Evolutionary conservation across 2,113 vertebrate genomes (phyloP).

Genomic region (Sceloporus undulatus): DNA sequence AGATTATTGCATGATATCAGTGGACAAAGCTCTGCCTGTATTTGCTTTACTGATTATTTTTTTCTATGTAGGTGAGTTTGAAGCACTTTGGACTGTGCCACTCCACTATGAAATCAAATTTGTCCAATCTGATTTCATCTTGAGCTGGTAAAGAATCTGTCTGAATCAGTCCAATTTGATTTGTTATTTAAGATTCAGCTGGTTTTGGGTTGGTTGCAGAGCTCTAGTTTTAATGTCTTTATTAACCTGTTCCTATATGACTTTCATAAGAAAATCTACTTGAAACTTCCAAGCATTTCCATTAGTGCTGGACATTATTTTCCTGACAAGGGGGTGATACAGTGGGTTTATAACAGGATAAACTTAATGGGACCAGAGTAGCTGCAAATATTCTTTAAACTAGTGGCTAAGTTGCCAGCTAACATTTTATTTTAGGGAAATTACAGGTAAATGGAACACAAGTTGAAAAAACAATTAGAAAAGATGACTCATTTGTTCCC

Average conservation of each 20-base stretch:
- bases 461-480: background rate
- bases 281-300: background rate
- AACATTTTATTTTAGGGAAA: background rate
- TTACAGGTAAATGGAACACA: background rate
- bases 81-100: too few relatives aligned
- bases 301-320: background rate
- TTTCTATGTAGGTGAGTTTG: too few relatives aligned
- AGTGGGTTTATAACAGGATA: background rate
- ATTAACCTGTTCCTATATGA: background rate
- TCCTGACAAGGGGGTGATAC: background rate
- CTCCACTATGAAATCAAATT: too few relatives aligned
- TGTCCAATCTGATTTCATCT: too few relatives aligned
- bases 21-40: too few relatives aligned
- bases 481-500: background rate
- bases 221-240: background rate
- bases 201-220: too few relatives aligned
- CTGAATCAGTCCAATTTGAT: too few relatives aligned
- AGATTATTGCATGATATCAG: too few relatives aligned
- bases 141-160: too few relatives aligned
- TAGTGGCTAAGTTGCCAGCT: background rate
- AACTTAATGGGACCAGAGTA: background rate
- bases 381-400: background rate
- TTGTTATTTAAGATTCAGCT: too few relatives aligned
- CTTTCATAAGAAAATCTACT: background rate
- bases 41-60: too few relatives aligned